Base-by-base conservation (phyloP, 2,113 vertebrate species). In the Crotophaga sulcirostris region DNA sequence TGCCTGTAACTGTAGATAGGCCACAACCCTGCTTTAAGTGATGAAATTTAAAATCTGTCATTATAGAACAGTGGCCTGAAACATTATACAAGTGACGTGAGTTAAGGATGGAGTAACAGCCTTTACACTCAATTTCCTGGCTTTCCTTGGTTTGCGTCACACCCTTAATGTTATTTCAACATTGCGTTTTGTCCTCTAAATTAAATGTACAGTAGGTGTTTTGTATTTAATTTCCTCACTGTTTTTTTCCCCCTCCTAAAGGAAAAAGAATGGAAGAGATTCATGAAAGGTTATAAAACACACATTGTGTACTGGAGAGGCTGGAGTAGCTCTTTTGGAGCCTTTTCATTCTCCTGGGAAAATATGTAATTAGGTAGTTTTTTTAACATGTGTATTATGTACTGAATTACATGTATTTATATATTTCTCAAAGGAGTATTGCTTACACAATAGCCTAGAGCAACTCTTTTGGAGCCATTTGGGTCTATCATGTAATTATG, bases 161-260 rank as follows among this genome's bases (percentile, higher is more conserved):
- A 87, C 60, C 84, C 92, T 96, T 96, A 96, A 97, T 94, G 94
- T 96, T 97, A 97, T 96, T 97, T 97, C 96, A 98, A 93, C 94
- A 96, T 96, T 97, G 92, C 92, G 6, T 93, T 97, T 97, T 97
- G 79, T 89, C 92, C 96, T 97, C 96, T 94, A 95, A 97, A 97
- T 97, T 97, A 97, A 97, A 97, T 78, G 88, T 97, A 98, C 97
- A 98, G 97, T 98, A 97, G 94, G 96, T 97, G 96, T 97, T 97
- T 97, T 98, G 97, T 98, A 74, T 96, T 97, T 97, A 96, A 97
- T 97, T 98, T 98, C 94, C 96, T 97, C 96, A 66, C 83, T 67
- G 21, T 3, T 81, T 91, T 91, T 47, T 70, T 60, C 10, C n/a
- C 72, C 58, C 92, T 80, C 89, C 86, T 62, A 91, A 95, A 49